Evolutionary conservation across 2,888 invertebrate genomes (phyloP).

Genomic region (Habrosyne pyritoides): DNA sequence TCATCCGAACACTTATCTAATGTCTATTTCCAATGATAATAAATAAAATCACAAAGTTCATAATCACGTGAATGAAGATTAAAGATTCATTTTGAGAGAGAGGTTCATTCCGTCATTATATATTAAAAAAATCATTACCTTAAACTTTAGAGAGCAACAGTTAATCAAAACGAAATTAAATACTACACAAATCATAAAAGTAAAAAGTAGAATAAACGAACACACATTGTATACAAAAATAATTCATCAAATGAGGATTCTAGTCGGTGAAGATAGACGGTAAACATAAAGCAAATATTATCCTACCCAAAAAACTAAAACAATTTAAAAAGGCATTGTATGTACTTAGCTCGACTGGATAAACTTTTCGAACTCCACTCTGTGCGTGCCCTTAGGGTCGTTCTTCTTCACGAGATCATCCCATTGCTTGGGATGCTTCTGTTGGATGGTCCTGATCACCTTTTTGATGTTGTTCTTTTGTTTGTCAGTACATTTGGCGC

Average conservation of each 20-base stretch:
- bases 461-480: constrained; percentile 85
- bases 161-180: neutral
- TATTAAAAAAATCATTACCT: neutral
- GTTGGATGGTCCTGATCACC: constrained; percentile 86
- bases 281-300: neutral
- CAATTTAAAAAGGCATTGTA: neutral
- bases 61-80: neutral
- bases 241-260: neutral
- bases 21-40: constrained; percentile 10
- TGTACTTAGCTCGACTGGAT: constrained; percentile 61
- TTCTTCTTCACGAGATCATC: constrained; percentile 87
- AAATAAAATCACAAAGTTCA: constrained; percentile 13
- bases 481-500: constrained; percentile 87
- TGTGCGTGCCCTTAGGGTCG: constrained; percentile 87
- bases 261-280: neutral
- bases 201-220: neutral
- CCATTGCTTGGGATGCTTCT: constrained; percentile 87
- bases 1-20: constrained; percentile 16
- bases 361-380: constrained; percentile 84
- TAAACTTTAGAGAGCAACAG: neutral
- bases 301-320: neutral
- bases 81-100: constrained; percentile 1
- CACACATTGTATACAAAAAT: neutral
- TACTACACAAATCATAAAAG: neutral
- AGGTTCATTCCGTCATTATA: neutral